phyloP scores from a whole-genome alignment of 2,888 invertebrate genomes.

The Quadriops clusia region DNA sequence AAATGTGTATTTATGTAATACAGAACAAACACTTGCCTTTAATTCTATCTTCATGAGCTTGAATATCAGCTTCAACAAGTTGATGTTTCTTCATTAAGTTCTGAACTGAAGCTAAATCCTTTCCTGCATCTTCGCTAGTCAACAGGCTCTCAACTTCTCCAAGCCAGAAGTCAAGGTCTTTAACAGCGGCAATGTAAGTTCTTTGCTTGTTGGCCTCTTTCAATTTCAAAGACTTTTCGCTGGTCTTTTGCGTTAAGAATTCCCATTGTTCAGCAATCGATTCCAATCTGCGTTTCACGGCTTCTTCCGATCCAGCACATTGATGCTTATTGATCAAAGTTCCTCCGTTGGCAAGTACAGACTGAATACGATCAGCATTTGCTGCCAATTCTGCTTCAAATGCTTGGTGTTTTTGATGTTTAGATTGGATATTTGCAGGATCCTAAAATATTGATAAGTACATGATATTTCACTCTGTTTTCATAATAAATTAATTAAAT shows the following conservation, averaged over 20 bases:
- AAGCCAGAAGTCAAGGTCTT: conserved; percentile 99
- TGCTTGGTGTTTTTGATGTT: conserved; percentile 99
- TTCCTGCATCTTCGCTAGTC: conserved; percentile 94
- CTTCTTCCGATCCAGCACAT: conserved; percentile 96
- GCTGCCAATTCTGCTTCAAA: conserved; percentile 98
- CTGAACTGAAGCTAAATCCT: conserved; percentile 95
- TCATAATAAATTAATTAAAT: too few species aligned
- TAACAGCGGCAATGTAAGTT: conserved; percentile 98
- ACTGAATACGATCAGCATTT: conserved; percentile 94
- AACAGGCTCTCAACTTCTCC: conserved; percentile 95
- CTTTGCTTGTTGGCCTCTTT: conserved; percentile 99
- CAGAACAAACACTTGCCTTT: conserved; percentile 46
- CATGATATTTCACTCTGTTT: too few species aligned
- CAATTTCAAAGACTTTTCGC: conserved; percentile 93
- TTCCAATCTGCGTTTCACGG: conserved; percentile 82
- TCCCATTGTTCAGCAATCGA: conserved; percentile 98
- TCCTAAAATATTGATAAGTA: conserved; percentile 36
- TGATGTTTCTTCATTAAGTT: conserved; percentile 98
- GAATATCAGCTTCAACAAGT: conserved; percentile 94
- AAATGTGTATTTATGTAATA: conserved; percentile 5
- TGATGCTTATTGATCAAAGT: conserved; percentile 90
- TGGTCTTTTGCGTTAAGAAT: conserved; percentile 92
- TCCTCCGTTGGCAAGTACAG: conserved; percentile 89
- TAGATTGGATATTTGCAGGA: conserved; percentile 94
- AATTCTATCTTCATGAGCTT: conserved; percentile 90